Evolutionary conservation across 1,140 invertebrate species (phyloP), one percentile per base, ranked within the genome.

Genomic region (Scylla paramamosain): DNA sequence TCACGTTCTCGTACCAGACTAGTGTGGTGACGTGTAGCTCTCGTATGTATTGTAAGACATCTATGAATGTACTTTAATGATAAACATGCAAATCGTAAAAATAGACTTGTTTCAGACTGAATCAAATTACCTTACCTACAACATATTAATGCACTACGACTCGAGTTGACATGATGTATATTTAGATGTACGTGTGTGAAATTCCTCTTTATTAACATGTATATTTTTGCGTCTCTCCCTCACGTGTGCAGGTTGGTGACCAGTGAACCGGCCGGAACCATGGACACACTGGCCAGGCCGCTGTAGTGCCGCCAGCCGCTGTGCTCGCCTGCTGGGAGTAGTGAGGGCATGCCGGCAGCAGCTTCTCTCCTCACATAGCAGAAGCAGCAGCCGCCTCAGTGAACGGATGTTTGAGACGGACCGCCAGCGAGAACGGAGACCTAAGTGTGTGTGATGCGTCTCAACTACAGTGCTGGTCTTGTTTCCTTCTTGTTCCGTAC

Each of bases 401-500:
- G 91, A 4, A 83, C 39, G 91, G 91, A 46, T 83, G 59, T n/a
- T 48, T 48, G 77, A 14, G 25, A 77, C 28, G 52, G 46, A 93
- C 52, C 14, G 46, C 8, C 16, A 59, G 45, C 46, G 39, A 59
- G 20, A 29, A 45, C 29, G 52, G 7, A 28, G 29, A 25, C 48
- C 86, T 28, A 86, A 91, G 88, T 91, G 88, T 48, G 45, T 94
- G 93, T 94, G 89, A 94, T 91, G 88, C 77, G 88, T 91, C 32
- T 89, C 39, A 91, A 32, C 67, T 48, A 32, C 39, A 46, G 87
- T 48, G 93, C 48, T 48, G 82, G 89, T 84, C 67, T n/a, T 46
- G 59, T 45, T 90, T 28, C 87, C 93, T n/a, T 88, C 77, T 32
- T 86, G 46, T 86, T 88, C 29, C 46, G 59, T 93, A 67, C 93